Percentiles rank a stretch among this genome's conserved stretches.
Evolutionary conservation across 2,113 vertebrate species (phyloP).

Genomic region (Indicator indicator): DNA sequence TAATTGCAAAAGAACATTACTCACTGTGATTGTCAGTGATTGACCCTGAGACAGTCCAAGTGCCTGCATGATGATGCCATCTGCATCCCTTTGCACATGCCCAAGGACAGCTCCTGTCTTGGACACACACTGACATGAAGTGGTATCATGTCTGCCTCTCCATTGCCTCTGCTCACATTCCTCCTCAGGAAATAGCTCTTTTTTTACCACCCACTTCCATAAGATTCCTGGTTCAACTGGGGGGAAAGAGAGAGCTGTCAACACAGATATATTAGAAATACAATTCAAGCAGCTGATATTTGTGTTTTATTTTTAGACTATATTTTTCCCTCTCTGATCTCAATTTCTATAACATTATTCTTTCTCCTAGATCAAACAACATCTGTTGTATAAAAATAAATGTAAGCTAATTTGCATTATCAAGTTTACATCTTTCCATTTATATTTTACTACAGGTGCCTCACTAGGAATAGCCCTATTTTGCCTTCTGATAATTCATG

Average conservation of each 20-base stretch:
- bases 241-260: conserved; percentile 52
- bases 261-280: conserved; percentile 60
- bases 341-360: conserved; percentile 68
- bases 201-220: conserved; percentile 25
- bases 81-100: background rate
- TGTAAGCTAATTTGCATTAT: conserved; percentile 66
- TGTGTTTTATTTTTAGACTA: conserved; percentile 68
- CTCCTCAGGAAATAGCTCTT: background rate
- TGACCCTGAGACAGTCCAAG: background rate
- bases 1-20: background rate
- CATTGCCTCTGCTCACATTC: background rate
- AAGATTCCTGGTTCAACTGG: conserved; percentile 28
- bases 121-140: background rate
- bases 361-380: conserved; percentile 75
- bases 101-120: background rate
- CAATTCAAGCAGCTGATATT: conserved; percentile 73
- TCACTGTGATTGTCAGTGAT: accelerated
- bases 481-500: conserved; percentile 10
- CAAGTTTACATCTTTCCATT: conserved; percentile 54
- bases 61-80: accelerated
- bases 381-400: conserved; percentile 67
- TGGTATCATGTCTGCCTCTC: background rate
- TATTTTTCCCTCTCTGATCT: conserved; percentile 59
- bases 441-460: conserved; percentile 25
- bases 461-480: conserved; percentile 20